Base-by-base conservation (phyloP, 2,113 vertebrate genomes). In the Callopanchax toddi region DNA sequence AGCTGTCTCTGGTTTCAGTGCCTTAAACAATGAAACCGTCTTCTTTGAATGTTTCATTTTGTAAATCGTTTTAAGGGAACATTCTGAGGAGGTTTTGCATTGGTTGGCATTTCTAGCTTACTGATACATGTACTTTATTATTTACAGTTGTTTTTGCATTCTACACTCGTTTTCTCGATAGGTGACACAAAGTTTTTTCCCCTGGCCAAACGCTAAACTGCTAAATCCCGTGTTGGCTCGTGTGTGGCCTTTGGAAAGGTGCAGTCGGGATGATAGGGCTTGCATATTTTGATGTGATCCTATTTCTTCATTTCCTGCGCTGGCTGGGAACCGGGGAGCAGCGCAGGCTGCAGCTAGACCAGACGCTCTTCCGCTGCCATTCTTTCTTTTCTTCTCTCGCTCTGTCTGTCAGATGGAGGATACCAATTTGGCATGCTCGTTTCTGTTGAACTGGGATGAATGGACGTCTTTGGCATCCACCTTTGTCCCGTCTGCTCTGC, bases 261-360 rank as follows among this genome's bases (percentile, higher is more conserved):
- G 76, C 70, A 69, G 71, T 66, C 20, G 11, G 67, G 79, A 87
- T 87, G 83, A 84, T 85, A 76, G 82, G 77, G 74, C 69, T 76
- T 71, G 76, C 86, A 91, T 89, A 86, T 83, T 91, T 88, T 85
- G 71, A 86, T 89, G 85, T 91, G 90, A 92, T 92, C 92, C 87
- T 73, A 89, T 91, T 92, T 91, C 89, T 90, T 92, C 76, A 91
- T 92, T 92, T 93, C 91, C 91, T 90, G 83, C 56, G 34, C 49
- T 87, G 89, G 89, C 89, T 86, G 77, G 75, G 78, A 86, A 75
- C 78, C 20, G 45, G 63, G 57, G 46, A 69, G 60, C 74, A 59
- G 74, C 61, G 22, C 81, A 78, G 83, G 75, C 79, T 82, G 71
- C 17, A 74, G 74, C 73, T 42, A 58, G 76, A 72, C 72, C 77